phyloP scores from a whole-genome alignment of 2,888 invertebrate species.

The Ligdia adustata region DNA sequence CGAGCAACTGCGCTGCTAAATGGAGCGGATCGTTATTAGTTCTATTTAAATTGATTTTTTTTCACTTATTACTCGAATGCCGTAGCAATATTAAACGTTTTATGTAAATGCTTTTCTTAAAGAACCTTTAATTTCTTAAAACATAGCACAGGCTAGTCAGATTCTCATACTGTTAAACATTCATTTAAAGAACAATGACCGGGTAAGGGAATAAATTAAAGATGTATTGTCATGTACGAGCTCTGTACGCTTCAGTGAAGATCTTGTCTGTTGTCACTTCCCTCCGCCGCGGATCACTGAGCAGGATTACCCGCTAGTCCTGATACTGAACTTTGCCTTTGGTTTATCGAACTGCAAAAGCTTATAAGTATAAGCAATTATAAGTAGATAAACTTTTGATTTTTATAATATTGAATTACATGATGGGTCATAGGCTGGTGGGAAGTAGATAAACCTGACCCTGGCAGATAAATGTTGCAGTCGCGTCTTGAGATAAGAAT shows the following conservation, averaged over 20 bases:
- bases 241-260: slow-evolving; percentile 41
- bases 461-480: no score
- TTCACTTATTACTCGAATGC: slow-evolving; percentile 12
- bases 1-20: slow-evolving; percentile 33
- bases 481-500: no score
- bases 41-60: slow-evolving; percentile 25
- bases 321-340: slow-evolving; percentile 49
- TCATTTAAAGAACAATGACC: slow-evolving; percentile 14
- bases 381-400: no score
- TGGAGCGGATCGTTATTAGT: slow-evolving; percentile 36
- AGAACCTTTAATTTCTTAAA: no score
- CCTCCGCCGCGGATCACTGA: slow-evolving; percentile 57
- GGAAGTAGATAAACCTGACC: no score
- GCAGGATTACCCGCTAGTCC: slow-evolving; percentile 54
- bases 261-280: slow-evolving; percentile 56
- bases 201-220: slow-evolving; percentile 5
- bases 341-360: slow-evolving; percentile 42
- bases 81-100: background rate
- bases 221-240: slow-evolving; percentile 19
- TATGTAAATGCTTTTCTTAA: no score
- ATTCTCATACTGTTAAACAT: background rate
- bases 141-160: no score
- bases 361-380: no score
- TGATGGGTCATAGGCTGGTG: no score
- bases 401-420: no score